Evolutionary conservation across 2,888 invertebrate genomes (phyloP).

Genomic region (Artemia sinica): DNA sequence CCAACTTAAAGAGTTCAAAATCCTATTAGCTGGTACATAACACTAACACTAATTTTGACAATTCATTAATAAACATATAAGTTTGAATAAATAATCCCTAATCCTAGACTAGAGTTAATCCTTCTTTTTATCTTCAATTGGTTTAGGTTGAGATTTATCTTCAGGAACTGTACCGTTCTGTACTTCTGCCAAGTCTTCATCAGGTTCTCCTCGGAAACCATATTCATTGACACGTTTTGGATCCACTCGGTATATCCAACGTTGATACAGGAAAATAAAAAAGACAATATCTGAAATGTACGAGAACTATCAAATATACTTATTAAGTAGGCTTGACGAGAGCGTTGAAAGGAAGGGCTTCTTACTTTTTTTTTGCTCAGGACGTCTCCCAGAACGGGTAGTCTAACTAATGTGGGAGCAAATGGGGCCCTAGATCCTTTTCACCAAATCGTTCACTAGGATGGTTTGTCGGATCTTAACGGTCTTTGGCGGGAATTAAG

Average conservation of each 20-base stretch:
- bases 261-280: constrained; percentile 94
- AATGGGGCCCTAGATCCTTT: too few relatives aligned
- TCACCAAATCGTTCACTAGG: too few relatives aligned
- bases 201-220: constrained; percentile 89
- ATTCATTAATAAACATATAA: too few relatives aligned
- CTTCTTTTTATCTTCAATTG: constrained; percentile 21
- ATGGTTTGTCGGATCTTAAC: too few relatives aligned
- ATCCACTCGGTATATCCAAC: constrained; percentile 96
- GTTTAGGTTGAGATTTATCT: constrained; percentile 16
- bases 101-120: constrained; percentile 12
- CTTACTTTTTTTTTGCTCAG: too few relatives aligned
- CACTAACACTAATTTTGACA: too few relatives aligned
- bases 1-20: too few relatives aligned
- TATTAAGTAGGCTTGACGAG: constrained; percentile 9
- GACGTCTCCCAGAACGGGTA: too few relatives aligned
- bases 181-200: constrained; percentile 32
- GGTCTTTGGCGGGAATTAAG: too few relatives aligned
- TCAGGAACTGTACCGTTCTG: neutral
- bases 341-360: neutral
- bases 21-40: too few relatives aligned
- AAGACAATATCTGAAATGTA: constrained; percentile 73
- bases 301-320: constrained; percentile 21
- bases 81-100: too few relatives aligned
- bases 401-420: too few relatives aligned
- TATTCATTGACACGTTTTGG: constrained; percentile 88